Conservation (phyloP, 1,140 invertebrate genomes). For the Drosophila orosa region DNA sequence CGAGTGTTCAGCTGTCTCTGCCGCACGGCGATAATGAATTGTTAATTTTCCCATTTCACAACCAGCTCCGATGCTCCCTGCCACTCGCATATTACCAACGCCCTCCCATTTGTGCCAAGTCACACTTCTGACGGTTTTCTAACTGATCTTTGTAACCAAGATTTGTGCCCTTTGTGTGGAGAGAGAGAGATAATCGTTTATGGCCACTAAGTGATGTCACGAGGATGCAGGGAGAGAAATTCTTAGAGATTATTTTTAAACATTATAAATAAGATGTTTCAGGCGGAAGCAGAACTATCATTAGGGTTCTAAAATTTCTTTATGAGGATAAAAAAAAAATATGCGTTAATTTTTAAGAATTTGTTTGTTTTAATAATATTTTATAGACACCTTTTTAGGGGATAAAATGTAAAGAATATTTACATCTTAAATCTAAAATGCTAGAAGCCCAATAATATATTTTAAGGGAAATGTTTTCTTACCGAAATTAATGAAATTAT, state of each 20-base stretch:
- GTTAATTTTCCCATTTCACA: conserved; percentile 42
- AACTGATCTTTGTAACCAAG: conserved; percentile 20
- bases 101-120: conserved; percentile 16
- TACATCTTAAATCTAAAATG: too few species aligned
- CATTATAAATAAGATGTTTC: too few species aligned
- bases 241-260: neutral
- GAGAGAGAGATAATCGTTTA: conserved; percentile 21
- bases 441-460: too few species aligned
- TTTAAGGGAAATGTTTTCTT: neutral
- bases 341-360: too few species aligned
- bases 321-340: too few species aligned
- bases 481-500: neutral
- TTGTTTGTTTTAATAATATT: too few species aligned
- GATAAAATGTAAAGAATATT: too few species aligned
- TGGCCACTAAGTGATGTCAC: conserved; percentile 12
- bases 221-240: conserved; percentile 3
- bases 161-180: neutral
- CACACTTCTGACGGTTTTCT: conserved; percentile 2
- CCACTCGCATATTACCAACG: neutral
- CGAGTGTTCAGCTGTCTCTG: conserved; percentile 30
- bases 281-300: too few species aligned
- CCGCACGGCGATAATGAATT: conserved; percentile 42
- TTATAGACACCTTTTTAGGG: too few species aligned
- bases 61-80: neutral
- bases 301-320: too few species aligned